These are phyloP conservation scores for Eolophus roseicapilla DNA, from an alignment of 2,113 vertebrate genomes.

Conservation along the genomic window DNA sequence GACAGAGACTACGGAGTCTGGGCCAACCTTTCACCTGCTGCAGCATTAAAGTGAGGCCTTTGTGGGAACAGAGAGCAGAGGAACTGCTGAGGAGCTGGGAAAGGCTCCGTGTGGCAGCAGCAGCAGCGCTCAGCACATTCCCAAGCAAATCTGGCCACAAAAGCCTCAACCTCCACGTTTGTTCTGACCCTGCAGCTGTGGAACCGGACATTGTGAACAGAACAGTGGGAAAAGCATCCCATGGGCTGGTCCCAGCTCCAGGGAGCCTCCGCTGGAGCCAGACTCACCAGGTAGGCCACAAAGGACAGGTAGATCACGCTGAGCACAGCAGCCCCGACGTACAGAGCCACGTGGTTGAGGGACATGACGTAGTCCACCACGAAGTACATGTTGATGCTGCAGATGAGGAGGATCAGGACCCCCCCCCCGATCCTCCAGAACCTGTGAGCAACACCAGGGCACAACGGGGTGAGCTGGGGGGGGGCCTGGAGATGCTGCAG, in stretches of 20 bases:
- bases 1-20: accelerated
- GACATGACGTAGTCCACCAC: slow-evolving; percentile 87
- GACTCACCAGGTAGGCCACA: slow-evolving; percentile 90
- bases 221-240: background rate
- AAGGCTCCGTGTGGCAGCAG: accelerated
- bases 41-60: background rate
- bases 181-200: background rate
- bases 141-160: background rate
- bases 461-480: accelerated
- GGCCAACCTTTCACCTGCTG: background rate
- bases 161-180: background rate
- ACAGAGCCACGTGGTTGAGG: slow-evolving; percentile 80
- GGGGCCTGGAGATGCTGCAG: too few relatives aligned
- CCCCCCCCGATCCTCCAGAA: slow-evolving; percentile 87
- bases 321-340: slow-evolving; percentile 81
- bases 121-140: background rate
- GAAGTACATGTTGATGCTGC: slow-evolving; percentile 94
- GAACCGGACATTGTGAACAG: accelerated
- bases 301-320: slow-evolving; percentile 87
- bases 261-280: accelerated
- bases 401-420: slow-evolving; percentile 83
- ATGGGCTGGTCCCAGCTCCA: background rate
- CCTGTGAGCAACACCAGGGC: slow-evolving; percentile 56
- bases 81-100: background rate
- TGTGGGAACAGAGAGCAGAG: background rate